phyloP scores from a whole-genome alignment of 1,140 invertebrate genomes.

The Orius laevigatus region DNA sequence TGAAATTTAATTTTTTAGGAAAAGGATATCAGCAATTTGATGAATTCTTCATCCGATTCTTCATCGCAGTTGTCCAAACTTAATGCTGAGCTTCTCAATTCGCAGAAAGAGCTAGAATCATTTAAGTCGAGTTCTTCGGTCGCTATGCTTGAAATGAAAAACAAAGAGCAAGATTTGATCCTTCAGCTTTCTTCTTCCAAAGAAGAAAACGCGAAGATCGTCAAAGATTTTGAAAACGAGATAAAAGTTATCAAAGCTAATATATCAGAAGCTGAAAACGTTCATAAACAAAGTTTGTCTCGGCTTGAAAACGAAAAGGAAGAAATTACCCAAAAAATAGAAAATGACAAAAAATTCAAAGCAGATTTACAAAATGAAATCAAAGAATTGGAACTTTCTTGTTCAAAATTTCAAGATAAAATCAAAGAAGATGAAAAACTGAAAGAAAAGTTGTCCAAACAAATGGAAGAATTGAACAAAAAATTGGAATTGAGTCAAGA shows the following conservation, averaged over 20 bases:
- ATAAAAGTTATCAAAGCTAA: too few relatives aligned
- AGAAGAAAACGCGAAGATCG: slow-evolving; percentile 17
- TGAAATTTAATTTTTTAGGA: slow-evolving; percentile 24
- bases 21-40: slow-evolving; percentile 26
- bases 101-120: slow-evolving; percentile 31
- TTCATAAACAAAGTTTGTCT: too few relatives aligned
- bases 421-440: slow-evolving; percentile 18
- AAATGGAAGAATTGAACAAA: slow-evolving; percentile 30
- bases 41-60: slow-evolving; percentile 28
- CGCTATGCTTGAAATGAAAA: slow-evolving; percentile 32
- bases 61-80: slow-evolving; percentile 33
- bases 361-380: slow-evolving; percentile 28
- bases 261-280: too few relatives aligned
- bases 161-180: slow-evolving; percentile 25
- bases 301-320: not conserved
- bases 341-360: slow-evolving; percentile 22
- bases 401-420: slow-evolving; percentile 17
- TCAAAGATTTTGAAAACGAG: slow-evolving; percentile 13
- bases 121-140: slow-evolving; percentile 25
- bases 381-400: slow-evolving; percentile 12
- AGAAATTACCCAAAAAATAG: not conserved
- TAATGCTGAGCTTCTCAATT: slow-evolving; percentile 31
- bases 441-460: slow-evolving; percentile 25
- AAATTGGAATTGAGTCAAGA: slow-evolving; percentile 33
- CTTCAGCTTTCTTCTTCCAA: slow-evolving; percentile 21